Evolutionary conservation across 2,888 invertebrate genomes (phyloP).

Genomic region (Metellina segmentata): DNA sequence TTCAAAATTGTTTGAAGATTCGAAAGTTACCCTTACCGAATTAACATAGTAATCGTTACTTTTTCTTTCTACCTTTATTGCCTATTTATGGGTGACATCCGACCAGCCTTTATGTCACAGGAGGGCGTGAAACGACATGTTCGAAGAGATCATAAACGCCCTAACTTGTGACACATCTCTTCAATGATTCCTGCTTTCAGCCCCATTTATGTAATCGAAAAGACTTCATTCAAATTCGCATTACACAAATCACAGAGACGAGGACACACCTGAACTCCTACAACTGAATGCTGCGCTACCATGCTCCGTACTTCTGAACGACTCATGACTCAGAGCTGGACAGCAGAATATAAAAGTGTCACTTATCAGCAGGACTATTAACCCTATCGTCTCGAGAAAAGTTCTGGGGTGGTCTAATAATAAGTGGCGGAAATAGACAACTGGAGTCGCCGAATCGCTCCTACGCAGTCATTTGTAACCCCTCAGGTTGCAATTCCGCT

Average conservation of each 20-base stretch:
- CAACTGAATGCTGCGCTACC: neutral
- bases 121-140: no score
- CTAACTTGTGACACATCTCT: conserved; percentile 7
- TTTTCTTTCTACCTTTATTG: no score
- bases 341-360: neutral
- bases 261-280: conserved; percentile 21
- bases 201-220: neutral
- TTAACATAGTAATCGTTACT: no score
- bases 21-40: no score
- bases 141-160: neutral
- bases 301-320: neutral
- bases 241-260: conserved; percentile 4
- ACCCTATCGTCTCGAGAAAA: neutral
- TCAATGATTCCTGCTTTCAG: neutral
- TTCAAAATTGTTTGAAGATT: no score
- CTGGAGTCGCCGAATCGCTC: neutral
- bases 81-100: no score
- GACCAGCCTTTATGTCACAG: no score
- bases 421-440: neutral
- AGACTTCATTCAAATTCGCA: neutral
- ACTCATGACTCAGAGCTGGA: neutral
- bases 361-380: neutral
- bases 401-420: conserved; percentile 17
- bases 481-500: neutral
- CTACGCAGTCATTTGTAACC: conserved; percentile 13